These are phyloP conservation scores for Drosophila putrida DNA, from an alignment of 2,888 invertebrate genomes.

Conservation along the genomic window DNA sequence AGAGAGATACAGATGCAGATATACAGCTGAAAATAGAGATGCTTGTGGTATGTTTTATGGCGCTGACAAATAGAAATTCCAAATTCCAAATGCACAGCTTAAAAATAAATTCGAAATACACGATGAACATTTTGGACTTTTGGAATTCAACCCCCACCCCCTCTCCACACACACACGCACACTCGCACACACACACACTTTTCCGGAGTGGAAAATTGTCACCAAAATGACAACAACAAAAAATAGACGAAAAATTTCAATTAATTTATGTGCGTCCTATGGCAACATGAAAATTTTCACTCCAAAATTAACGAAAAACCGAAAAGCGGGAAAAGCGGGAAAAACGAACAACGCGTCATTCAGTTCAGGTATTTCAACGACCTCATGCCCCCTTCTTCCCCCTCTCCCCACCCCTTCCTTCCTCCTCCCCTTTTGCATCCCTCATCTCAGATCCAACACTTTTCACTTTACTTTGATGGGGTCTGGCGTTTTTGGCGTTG, in stretches of 20 bases:
- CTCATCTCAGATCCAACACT: slow-evolving; percentile 5
- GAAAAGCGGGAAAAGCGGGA: background rate
- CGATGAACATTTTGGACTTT: slow-evolving; percentile 14
- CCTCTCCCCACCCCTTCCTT: background rate
- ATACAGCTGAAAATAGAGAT: slow-evolving; percentile 17
- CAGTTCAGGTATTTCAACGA: slow-evolving; percentile 52
- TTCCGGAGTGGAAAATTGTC: slow-evolving; percentile 40
- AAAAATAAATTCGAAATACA: slow-evolving; percentile 55
- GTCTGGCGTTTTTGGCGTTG: slow-evolving; percentile 37
- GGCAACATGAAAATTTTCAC: slow-evolving; percentile 53
- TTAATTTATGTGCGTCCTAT: slow-evolving; percentile 71
- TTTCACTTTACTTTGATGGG: slow-evolving; percentile 30
- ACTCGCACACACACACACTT: background rate
- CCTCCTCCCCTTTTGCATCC: background rate
- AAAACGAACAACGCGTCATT: slow-evolving; percentile 10
- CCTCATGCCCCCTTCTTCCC: slow-evolving; percentile 9
- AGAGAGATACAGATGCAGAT: slow-evolving; percentile 6
- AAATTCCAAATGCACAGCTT: slow-evolving; percentile 49
- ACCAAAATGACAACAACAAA: slow-evolving; percentile 28
- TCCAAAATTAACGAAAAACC: slow-evolving; percentile 21
- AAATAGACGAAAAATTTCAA: slow-evolving; percentile 54
- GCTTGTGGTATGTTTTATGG: slow-evolving; percentile 24
- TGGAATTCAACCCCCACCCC: slow-evolving; percentile 47
- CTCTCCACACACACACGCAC: no score
- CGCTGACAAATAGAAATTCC: slow-evolving; percentile 68